A percentile compares a stretch with the other conserved stretches of the same genome.
These are phyloP conservation scores for Echinometra lucunter DNA, from an alignment of 53 echinoderm and acorn worm species.

Conservation along the genomic window DNA sequence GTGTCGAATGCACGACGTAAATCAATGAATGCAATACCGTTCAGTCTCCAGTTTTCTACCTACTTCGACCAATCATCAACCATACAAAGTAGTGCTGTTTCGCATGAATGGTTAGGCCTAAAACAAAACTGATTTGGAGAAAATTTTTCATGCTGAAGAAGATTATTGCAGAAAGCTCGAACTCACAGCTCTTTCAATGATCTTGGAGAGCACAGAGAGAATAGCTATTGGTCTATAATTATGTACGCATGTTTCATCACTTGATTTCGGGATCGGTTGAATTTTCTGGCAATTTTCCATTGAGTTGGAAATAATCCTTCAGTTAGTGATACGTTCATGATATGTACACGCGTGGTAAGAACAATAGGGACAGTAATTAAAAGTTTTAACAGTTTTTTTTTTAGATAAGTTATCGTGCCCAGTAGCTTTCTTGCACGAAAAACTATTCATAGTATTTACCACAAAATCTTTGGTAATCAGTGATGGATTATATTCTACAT, in stretches of 20 bases:
- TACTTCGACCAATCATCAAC: slow-evolving; percentile 26
- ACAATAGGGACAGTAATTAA: background rate
- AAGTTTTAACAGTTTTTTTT: too few relatives aligned
- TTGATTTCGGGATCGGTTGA: background rate
- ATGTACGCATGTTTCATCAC: background rate
- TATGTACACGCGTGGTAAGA: background rate
- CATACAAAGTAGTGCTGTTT: slow-evolving; percentile 15
- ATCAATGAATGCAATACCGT: slow-evolving; percentile 14
- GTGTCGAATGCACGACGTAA: slow-evolving; percentile 29
- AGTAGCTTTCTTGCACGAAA: background rate
- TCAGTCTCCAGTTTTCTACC: background rate
- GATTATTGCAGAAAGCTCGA: background rate
- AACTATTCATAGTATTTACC: background rate
- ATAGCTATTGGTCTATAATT: background rate
- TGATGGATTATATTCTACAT: background rate
- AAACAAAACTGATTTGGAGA: slow-evolving; percentile 1
- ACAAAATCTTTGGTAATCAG: background rate
- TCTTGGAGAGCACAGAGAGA: background rate
- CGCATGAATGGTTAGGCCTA: background rate
- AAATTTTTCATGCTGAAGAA: background rate
- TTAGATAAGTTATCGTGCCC: background rate
- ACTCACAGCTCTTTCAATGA: background rate
- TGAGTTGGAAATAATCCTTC: background rate
- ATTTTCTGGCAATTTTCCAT: background rate
- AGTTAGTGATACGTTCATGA: too few relatives aligned